Conservation (phyloP, 2,888 invertebrate genomes). For the Morpho helenor region DNA sequence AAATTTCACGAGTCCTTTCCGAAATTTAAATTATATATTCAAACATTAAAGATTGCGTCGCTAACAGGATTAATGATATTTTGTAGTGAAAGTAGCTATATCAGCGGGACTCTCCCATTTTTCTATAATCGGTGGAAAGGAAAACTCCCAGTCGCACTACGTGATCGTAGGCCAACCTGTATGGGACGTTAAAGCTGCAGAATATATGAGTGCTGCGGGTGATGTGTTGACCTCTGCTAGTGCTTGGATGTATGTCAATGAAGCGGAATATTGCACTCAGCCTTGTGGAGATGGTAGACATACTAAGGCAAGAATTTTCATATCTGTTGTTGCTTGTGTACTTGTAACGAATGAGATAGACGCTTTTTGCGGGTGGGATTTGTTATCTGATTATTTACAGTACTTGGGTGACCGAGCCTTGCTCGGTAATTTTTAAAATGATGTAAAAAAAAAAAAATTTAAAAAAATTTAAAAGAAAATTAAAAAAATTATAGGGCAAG, state of each 20-base stretch:
- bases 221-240: conserved; percentile 80
- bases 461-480: no score
- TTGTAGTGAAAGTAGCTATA: conserved; percentile 81
- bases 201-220: conserved; percentile 73
- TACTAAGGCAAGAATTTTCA: conserved; percentile 49
- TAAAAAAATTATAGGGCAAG: no score
- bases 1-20: no score
- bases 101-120: conserved; percentile 80
- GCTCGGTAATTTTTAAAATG: no score
- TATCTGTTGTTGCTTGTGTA: neutral
- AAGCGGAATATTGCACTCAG: conserved; percentile 79
- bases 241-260: conserved; percentile 80
- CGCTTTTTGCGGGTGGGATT: no score
- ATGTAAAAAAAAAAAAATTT: no score
- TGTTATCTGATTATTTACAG: no score
- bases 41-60: no score
- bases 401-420: no score
- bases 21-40: no score
- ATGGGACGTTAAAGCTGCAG: conserved; percentile 74
- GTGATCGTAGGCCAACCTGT: conserved; percentile 81
- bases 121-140: conserved; percentile 74
- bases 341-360: no score
- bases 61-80: no score
- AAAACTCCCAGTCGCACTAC: conserved; percentile 72
- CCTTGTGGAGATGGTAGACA: conserved; percentile 74